These are phyloP conservation scores for Blastobasis adustella DNA, from an alignment of 2,888 invertebrate genomes.

Conservation along the genomic window DNA sequence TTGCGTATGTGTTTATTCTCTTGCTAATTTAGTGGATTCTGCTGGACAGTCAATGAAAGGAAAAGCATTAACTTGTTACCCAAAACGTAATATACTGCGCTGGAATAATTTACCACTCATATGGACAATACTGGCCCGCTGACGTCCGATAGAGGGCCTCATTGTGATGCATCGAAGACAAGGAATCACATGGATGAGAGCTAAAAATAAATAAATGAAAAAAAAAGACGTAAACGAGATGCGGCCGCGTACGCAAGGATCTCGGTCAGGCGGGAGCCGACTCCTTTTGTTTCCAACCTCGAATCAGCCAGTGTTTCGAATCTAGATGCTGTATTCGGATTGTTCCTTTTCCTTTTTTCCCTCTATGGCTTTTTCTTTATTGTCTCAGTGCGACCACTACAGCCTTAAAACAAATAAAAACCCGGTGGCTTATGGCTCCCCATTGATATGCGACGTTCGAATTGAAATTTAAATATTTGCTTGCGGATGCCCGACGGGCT, in stretches of 20 bases:
- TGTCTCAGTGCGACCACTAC: slow-evolving; percentile 62
- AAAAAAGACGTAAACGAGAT: slow-evolving; percentile 51
- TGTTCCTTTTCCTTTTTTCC: slow-evolving; percentile 51
- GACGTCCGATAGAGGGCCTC: slow-evolving; percentile 63
- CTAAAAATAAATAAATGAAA: slow-evolving; percentile 44
- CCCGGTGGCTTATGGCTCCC: slow-evolving; percentile 73
- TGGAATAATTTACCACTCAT: no score
- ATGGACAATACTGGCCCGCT: slow-evolving; percentile 24
- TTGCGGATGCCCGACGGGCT: slow-evolving; percentile 59
- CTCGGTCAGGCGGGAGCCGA: slow-evolving; percentile 71
- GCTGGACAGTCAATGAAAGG: no score
- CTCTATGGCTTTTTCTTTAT: slow-evolving; percentile 68
- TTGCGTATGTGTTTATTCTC: no score
- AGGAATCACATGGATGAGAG: slow-evolving; percentile 65
- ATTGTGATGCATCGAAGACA: slow-evolving; percentile 69
- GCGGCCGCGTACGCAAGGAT: slow-evolving; percentile 68
- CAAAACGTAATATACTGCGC: no score
- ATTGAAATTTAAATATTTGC: slow-evolving; percentile 75
- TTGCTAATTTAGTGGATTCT: no score
- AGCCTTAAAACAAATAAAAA: slow-evolving; percentile 53
- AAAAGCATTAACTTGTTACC: no score
- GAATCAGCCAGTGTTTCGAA: slow-evolving; percentile 73
- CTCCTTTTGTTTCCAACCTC: slow-evolving; percentile 70
- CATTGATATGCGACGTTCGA: slow-evolving; percentile 74
- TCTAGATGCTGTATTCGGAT: slow-evolving; percentile 69